These are phyloP conservation scores for Heliocidaris tuberculata DNA, from an alignment of 35 echinoderm and acorn worm genomes.

Conservation along the genomic window DNA sequence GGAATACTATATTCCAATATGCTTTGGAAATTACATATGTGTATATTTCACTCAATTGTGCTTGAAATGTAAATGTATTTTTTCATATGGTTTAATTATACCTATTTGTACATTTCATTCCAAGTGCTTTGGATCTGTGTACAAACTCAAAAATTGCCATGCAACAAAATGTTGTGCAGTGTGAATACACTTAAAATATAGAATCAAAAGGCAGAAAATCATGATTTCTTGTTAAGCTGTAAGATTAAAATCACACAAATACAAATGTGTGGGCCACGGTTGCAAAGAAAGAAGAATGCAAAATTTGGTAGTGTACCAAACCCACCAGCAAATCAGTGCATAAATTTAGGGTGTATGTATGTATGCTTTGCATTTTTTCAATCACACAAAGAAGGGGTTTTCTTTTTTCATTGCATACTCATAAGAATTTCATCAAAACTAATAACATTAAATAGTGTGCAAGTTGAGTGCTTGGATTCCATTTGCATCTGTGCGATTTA, in stretches of 20 bases:
- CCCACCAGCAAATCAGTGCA: background rate
- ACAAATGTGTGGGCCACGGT: background rate
- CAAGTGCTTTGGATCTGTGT: background rate
- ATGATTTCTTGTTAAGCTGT: slow-evolving; percentile 18
- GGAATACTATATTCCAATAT: background rate
- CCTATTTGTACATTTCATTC: background rate
- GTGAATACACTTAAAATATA: background rate
- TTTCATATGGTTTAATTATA: background rate
- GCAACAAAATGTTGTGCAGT: background rate
- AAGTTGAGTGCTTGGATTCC: too few species aligned
- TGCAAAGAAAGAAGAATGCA: background rate
- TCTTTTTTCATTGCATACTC: too few species aligned
- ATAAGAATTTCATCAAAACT: too few species aligned
- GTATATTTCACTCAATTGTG: background rate
- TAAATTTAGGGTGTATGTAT: background rate
- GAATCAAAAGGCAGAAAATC: background rate
- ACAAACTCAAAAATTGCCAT: background rate
- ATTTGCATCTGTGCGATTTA: background rate
- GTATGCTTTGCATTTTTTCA: too few species aligned
- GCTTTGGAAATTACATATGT: background rate
- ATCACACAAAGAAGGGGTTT: too few species aligned
- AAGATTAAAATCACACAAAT: background rate
- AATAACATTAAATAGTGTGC: too few species aligned
- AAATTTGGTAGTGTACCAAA: background rate
- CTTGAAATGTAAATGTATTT: background rate